A percentile compares a stretch with the other conserved stretches of the same genome.
Conservation (phyloP, 2,888 invertebrate genomes). For the Mythimna ferrago region DNA sequence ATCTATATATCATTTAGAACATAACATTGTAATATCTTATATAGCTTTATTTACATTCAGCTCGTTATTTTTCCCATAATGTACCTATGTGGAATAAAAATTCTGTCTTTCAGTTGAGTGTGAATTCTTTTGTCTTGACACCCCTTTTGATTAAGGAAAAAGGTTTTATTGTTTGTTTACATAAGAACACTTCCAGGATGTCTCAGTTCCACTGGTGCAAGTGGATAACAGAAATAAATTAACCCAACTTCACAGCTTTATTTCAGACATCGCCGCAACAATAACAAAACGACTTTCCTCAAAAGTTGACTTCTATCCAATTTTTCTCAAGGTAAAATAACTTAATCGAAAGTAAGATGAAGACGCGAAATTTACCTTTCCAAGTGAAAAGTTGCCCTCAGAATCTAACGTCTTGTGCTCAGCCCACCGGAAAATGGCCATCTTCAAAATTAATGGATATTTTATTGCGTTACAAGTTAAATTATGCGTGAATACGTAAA, state of each 20-base stretch:
- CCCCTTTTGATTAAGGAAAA: slow-evolving; percentile 60
- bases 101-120: slow-evolving; percentile 43
- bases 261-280: slow-evolving; percentile 24
- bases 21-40: slow-evolving; percentile 64
- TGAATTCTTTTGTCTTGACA: slow-evolving; percentile 57
- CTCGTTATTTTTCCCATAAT: slow-evolving; percentile 51
- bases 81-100: slow-evolving; percentile 54
- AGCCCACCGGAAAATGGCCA: slow-evolving; percentile 86
- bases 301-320: slow-evolving; percentile 41
- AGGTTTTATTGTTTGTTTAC: slow-evolving; percentile 50
- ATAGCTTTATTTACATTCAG: slow-evolving; percentile 60
- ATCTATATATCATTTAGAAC: slow-evolving; percentile 80
- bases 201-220: slow-evolving; percentile 3
- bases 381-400: slow-evolving; percentile 75
- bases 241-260: slow-evolving; percentile 9
- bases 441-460: slow-evolving; percentile 89
- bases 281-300: slow-evolving; percentile 28
- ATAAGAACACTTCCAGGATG: slow-evolving; percentile 1
- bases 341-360: slow-evolving; percentile 61
- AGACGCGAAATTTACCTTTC: slow-evolving; percentile 73
- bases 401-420: slow-evolving; percentile 81
- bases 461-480: slow-evolving; percentile 88
- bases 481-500: slow-evolving; percentile 86
- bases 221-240: slow-evolving; percentile 15
- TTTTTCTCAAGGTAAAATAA: slow-evolving; percentile 55